These are phyloP conservation scores for Telmatherina bonti DNA, from an alignment of 2,797 vertebrate species.

Conservation along the genomic window DNA sequence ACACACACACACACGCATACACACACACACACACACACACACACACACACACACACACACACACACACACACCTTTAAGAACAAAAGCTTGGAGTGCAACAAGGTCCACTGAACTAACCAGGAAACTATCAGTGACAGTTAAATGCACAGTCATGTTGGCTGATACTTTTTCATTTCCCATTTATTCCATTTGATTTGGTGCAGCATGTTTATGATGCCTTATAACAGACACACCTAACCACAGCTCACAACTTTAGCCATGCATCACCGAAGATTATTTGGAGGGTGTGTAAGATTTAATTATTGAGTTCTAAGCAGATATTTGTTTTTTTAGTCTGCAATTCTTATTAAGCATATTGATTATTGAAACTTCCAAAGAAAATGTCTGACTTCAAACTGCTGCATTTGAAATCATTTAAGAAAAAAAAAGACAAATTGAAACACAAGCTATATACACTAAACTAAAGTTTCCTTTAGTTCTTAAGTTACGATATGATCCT, in stretches of 20 bases:
- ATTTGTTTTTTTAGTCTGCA: background rate
- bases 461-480: too few relatives aligned
- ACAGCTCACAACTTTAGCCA: background rate
- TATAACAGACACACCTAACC: background rate
- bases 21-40: conserved; percentile 1
- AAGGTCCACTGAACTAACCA: conserved; percentile 4
- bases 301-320: background rate
- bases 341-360: background rate
- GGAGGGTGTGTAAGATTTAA: background rate
- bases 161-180: background rate
- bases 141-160: background rate
- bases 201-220: background rate
- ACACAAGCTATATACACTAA: conserved; percentile 1
- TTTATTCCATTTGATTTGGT: background rate
- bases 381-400: background rate
- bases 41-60: conserved; percentile 9
- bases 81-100: conserved; percentile 9
- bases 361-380: background rate
- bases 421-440: background rate
- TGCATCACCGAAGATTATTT: conserved; percentile 1
- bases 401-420: background rate
- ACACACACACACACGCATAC: conserved; percentile 14
- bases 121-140: too few relatives aligned
- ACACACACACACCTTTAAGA: conserved; percentile 19
- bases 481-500: conserved; percentile 14